Evolutionary conservation across 2,113 vertebrate species (phyloP), one percentile per base, ranked within the genome.

Genomic region (Chaenogobius annularis): DNA sequence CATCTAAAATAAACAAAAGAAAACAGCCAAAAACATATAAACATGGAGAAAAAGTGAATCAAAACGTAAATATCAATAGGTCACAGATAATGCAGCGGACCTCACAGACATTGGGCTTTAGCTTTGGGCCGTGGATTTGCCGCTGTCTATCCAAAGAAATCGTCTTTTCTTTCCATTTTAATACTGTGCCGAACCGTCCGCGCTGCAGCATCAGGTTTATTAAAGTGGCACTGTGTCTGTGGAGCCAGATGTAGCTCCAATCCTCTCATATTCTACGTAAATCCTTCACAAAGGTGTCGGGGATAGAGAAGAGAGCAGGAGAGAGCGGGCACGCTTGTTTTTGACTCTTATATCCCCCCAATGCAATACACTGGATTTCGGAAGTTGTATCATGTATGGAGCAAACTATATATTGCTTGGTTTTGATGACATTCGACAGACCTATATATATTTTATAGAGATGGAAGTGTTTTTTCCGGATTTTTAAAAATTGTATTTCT

Each of bases 181-280:
- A 94, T 93, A 91, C 88, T 74, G 79, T 65, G 50, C 82, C 47
- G 15, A 19, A 19, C 26, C 66, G 22, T 73, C 77, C 82, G 82
- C 62, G 85, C 77, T 40, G 37, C 37, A 72, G 74, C 78, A 71
- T 69, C 85, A 82, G 90, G 75, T 92, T 94, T 94, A 94, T 91
- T 94, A 93, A 94, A 93, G 88, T 89, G 88, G 78, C 85, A 87
- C 80, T 84, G 87, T 91, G 86, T 78, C 90, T 91, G 86, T 90
- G 83, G 78, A 85, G 85, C 92, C 93, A 89, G 91, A 87, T 92
- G 91, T 89, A 85, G 80, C 88, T 84, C 75, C 90, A 93, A 92
- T 90, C 91, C 90, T 84, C 83, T 94, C 92, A 94, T 94, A 93
- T 94, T 93, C 91, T 87, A 88, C 85, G 86, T 92, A 93, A 93